These are phyloP conservation scores for Agapostemon virescens DNA, from an alignment of 2,888 invertebrate genomes.

Conservation along the genomic window DNA sequence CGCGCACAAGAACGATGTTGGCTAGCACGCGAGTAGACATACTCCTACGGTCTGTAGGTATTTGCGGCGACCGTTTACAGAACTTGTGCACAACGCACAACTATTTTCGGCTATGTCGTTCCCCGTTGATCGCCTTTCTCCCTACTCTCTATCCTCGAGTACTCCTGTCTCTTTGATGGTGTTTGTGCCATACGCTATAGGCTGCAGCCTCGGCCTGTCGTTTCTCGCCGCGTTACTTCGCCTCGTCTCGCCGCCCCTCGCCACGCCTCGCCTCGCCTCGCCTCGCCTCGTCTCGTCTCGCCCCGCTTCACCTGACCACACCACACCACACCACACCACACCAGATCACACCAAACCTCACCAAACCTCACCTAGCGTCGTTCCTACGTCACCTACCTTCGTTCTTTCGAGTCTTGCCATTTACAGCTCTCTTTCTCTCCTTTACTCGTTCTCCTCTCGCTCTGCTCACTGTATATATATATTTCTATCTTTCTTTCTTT, in stretches of 20 bases:
- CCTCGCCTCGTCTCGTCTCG: neutral
- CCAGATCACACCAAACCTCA: too few species aligned
- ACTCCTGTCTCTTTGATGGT: conserved; percentile 19
- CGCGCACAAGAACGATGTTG: conserved; percentile 10
- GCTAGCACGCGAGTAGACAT: conserved; percentile 6
- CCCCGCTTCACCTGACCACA: too few species aligned
- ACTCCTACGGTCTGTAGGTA: neutral
- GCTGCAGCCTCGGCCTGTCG: conserved; percentile 19
- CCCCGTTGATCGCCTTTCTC: conserved; percentile 28
- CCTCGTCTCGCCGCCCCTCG: conserved; percentile 9
- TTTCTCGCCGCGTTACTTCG: conserved; percentile 15
- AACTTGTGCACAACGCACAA: conserved; percentile 30
- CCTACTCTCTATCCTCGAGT: conserved; percentile 28
- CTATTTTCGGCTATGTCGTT: conserved; percentile 28
- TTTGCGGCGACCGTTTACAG: conserved; percentile 22
- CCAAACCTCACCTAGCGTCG: too few species aligned
- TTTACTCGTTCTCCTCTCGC: neutral
- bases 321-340: too few species aligned
- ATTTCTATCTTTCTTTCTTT: neutral
- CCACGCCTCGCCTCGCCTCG: neutral
- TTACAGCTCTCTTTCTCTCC: neutral
- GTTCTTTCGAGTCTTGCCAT: neutral
- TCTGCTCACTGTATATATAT: neutral
- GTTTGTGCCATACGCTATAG: conserved; percentile 14
- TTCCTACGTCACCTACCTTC: too few species aligned